Percentiles rank a stretch among this genome's conserved stretches.
These are phyloP conservation scores for Anableps anableps DNA, from an alignment of 2,797 vertebrate genomes.

Conservation along the genomic window DNA sequence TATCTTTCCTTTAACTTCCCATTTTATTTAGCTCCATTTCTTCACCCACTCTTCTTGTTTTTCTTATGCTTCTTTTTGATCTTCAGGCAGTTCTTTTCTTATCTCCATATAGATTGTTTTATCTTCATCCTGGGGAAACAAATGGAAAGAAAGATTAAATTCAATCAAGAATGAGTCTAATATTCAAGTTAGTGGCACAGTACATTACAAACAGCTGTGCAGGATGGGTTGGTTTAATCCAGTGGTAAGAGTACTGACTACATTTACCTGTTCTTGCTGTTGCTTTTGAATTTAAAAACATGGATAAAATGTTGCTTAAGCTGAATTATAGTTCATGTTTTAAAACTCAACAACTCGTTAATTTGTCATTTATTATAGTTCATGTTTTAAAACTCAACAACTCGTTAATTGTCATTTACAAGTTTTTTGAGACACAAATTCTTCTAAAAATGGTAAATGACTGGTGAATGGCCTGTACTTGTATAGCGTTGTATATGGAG, in stretches of 20 bases:
- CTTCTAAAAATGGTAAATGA: no score
- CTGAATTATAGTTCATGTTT: neutral
- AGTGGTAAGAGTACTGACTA: neutral
- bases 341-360: no score
- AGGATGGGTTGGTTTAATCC: slow-evolving; percentile 6
- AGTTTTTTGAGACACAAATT: no score
- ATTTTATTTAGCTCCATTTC: neutral
- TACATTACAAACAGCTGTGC: slow-evolving; percentile 25
- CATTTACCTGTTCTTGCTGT: neutral
- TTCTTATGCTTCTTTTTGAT: slow-evolving; percentile 27
- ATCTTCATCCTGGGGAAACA: slow-evolving; percentile 47
- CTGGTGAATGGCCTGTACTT: no score
- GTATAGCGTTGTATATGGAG: no score
- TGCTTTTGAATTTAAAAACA: neutral
- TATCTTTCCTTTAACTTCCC: neutral
- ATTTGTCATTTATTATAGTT: no score
- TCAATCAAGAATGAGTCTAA: slow-evolving; percentile 60
- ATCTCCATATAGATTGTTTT: neutral
- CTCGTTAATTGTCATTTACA: no score
- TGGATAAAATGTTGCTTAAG: neutral
- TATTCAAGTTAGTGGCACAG: slow-evolving; percentile 61
- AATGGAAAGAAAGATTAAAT: slow-evolving; percentile 46
- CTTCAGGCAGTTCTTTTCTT: slow-evolving; percentile 13
- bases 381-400: no score
- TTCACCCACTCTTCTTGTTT: neutral